Base-by-base conservation (phyloP, 2,797 vertebrate species). In the Hippocampus kuda region DNA sequence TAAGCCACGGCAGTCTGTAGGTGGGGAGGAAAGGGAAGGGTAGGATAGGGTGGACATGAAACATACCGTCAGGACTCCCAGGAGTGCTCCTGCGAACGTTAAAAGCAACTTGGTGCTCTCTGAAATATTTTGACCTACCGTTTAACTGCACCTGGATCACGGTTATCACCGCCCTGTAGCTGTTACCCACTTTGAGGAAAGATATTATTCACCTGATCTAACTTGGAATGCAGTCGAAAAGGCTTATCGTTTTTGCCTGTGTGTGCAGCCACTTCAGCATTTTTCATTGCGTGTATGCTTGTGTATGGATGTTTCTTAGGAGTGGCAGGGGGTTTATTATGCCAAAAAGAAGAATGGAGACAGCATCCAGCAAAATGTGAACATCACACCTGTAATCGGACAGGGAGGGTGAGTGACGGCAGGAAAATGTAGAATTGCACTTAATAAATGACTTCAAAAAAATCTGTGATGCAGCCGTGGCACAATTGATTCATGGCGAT, bases 261-360 rank as follows among this genome's bases (percentile, higher is more conserved):
- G 3, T 20, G 1, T 22, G 20, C 18, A 26, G 7, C 16, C 1
- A 24, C 26, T 44, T 66, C 46, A 11, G 30, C 16, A 66, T 66
- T 66, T 38, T 2, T 53, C 16, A 53, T 7, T 27, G 42, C 46
- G 3, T 53, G 7, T 30, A 20, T 41, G 66, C 3, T 42, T 73
- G 18, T 71, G 46, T 41, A n/a, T 26, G 75, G 54, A 66, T 72
- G 1, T 89, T 44, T 87, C 87, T 9, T 83, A 99, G 97, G 96
- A 98, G 85, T 99, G 97, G 95, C 94, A 98, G 91, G 97, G 97
- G 88, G 90, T 95, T 86, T 96, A 96, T 91, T 94, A 94, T 79
- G 88, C 93, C 87, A 94, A 92, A 91, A 97, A 96, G 92, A 98
- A 97, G 90, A 95, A 95, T 0, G 97, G 97, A 88, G 96, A 99